Conservation (phyloP, 2,888 invertebrate species). For the Xanthostigma xanthostigma region DNA sequence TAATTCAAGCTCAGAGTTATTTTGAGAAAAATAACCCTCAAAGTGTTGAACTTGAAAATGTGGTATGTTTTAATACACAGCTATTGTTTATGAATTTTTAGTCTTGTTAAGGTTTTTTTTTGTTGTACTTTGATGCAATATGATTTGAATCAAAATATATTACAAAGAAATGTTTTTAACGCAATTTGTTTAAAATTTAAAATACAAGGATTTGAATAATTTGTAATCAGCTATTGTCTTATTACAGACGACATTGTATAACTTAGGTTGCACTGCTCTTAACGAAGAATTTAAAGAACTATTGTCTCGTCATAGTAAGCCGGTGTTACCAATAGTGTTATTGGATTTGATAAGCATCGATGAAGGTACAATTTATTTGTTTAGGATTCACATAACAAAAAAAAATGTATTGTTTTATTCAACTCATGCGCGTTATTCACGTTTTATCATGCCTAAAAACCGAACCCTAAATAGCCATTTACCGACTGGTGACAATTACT, state of each 20-base stretch:
- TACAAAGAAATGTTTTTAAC: slow-evolving; percentile 7
- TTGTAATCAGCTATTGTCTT: not conserved
- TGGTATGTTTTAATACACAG: slow-evolving; percentile 43
- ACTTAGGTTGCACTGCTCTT: slow-evolving; percentile 69
- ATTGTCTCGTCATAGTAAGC: slow-evolving; percentile 71
- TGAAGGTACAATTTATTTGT: slow-evolving; percentile 43
- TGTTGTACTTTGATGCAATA: not conserved
- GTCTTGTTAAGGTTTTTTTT: slow-evolving; percentile 1
- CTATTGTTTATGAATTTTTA: slow-evolving; percentile 1
- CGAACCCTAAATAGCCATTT: no score
- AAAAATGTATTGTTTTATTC: no score
- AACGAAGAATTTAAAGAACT: slow-evolving; percentile 80
- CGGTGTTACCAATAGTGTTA: slow-evolving; percentile 73
- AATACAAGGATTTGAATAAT: not conserved
- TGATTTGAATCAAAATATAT: not conserved
- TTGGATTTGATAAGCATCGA: slow-evolving; percentile 76
- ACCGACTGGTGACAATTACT: no score
- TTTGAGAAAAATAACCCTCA: slow-evolving; percentile 87
- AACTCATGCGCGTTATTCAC: no score
- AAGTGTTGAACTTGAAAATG: slow-evolving; percentile 85
- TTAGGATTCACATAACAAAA: not conserved
- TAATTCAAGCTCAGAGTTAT: slow-evolving; percentile 77
- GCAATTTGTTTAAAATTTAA: not conserved
- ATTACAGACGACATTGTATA: slow-evolving; percentile 53
- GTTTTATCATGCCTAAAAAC: no score